These are phyloP conservation scores for Stichopus chloronotus DNA, from an alignment of 35 echinoderm and acorn worm genomes.

Conservation along the genomic window DNA sequence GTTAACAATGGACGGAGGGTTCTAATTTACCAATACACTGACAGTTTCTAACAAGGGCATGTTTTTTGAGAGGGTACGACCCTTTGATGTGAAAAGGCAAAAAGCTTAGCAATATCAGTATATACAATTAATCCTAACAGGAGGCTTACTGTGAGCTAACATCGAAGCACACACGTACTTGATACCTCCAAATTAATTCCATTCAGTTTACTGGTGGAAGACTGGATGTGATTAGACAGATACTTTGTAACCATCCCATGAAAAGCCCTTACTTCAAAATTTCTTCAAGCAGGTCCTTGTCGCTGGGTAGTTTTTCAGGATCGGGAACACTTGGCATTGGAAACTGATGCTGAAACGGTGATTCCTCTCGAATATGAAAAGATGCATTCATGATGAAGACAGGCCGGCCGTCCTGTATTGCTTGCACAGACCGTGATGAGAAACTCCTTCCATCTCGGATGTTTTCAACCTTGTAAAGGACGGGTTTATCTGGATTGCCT, in stretches of 20 bases:
- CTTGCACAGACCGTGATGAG: conserved; percentile 79
- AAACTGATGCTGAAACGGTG: conserved; percentile 79
- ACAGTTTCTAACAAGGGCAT: too few relatives aligned
- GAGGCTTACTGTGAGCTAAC: too few relatives aligned
- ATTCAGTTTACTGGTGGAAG: too few relatives aligned
- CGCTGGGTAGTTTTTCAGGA: conserved; percentile 70
- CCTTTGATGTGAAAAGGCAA: too few relatives aligned
- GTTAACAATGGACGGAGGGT: not conserved
- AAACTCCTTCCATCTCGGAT: conserved; percentile 84
- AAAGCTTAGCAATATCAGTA: too few relatives aligned
- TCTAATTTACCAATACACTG: not conserved
- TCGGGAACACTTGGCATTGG: conserved; percentile 82
- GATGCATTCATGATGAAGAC: conserved; percentile 90
- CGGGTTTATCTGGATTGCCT: conserved; percentile 74
- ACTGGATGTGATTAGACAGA: too few relatives aligned
- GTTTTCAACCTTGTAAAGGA: conserved; percentile 84
- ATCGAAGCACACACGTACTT: too few relatives aligned
- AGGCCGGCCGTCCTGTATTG: conserved; percentile 73
- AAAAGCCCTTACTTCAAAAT: conserved; percentile 72
- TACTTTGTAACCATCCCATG: too few relatives aligned
- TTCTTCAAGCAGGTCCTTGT: conserved; percentile 63
- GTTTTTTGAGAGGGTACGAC: too few relatives aligned
- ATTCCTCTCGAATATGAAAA: conserved; percentile 78
- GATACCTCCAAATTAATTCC: too few relatives aligned
- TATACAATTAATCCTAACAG: too few relatives aligned